Base-by-base conservation (phyloP, 2,113 vertebrate genomes). In the Notechis scutatus region DNA sequence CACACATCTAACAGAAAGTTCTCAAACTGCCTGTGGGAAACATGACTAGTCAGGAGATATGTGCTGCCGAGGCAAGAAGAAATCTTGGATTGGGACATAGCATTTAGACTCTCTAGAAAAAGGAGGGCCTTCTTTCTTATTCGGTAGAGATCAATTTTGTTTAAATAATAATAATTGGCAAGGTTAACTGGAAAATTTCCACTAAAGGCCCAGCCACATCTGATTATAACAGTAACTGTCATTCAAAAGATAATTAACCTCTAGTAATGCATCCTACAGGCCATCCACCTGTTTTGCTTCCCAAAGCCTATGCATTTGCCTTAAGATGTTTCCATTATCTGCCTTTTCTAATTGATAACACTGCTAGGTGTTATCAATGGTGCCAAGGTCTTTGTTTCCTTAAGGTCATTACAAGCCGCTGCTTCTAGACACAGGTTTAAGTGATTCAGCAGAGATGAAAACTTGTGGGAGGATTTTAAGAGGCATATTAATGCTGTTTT, bases 371-470 rank as follows among this genome's bases (percentile, higher is more conserved):
- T 61, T 69, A 91, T 21, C 3, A 93, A 42, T 24, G 87, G 90
- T 42, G 18, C 89, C 87, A 54, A 93, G 93, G 15, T 1, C 0
- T 64, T 92, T 8, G 69, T 85, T 86, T 61, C 47, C 85, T 52
- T 29, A 9, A 59, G 90, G 74, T 57, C 55, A 90, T 61, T 90
- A 88, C 69, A 92, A 89, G 87, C 39, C 45, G 87, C 6, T 2
- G 11, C 47, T 42, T 42, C 90, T 1, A 56, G 59, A 89, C 61
- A 20, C 61, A 24, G 52, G 4, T 64, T 87, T 7, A 57, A 94
- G 91, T 11, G 64, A 95, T 61, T 92, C 2, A 93, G 34, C 61
- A 94, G 92, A 94, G 91, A 42, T 1, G 92, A 95, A 61, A 87
- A 8, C 0, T 0, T 34, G 45, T n/a, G 21, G 91, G 69, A 93